Evolutionary conservation across 2,113 vertebrate genomes (phyloP).

Genomic region (Holacanthus passer): DNA sequence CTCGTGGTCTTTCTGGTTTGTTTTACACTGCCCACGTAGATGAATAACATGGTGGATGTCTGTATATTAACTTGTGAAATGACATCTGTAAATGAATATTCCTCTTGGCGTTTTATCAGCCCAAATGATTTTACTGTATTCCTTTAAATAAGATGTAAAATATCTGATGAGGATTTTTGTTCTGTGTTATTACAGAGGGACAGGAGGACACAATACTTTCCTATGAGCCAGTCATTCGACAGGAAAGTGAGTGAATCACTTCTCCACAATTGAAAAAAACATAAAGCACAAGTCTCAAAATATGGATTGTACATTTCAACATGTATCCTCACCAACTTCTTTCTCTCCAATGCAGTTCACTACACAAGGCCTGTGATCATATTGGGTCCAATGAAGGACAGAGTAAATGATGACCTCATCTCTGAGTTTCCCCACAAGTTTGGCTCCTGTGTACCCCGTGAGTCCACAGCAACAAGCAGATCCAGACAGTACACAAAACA

Average conservation of each 20-base stretch:
- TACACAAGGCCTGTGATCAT: constrained; percentile 98
- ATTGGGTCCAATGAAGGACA: constrained; percentile 97
- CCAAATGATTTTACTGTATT: neutral
- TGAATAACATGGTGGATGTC: constrained; percentile 40
- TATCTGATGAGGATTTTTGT: neutral
- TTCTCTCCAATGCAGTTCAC: constrained; percentile 86
- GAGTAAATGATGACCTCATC: constrained; percentile 98
- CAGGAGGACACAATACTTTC: constrained; percentile 98
- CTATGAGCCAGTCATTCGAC: constrained; percentile 96
- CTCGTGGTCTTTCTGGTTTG: constrained; percentile 27
- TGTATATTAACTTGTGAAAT: constrained; percentile 36
- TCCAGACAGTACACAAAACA: neutral
- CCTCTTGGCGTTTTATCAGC: neutral
- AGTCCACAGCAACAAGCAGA: constrained; percentile 73
- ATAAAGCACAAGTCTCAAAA: neutral
- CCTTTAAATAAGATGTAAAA: neutral
- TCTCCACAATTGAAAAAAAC: neutral
- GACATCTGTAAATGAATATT: constrained; percentile 28
- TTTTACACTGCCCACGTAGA: constrained; percentile 50
- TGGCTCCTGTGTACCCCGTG: constrained; percentile 98
- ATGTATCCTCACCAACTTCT: constrained; percentile 2
- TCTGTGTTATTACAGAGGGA: constrained; percentile 88
- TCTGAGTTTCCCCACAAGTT: constrained; percentile 99
- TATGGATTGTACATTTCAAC: neutral
- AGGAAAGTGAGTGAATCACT: constrained; percentile 93